A percentile compares a stretch with the other conserved stretches of the same genome.
phyloP scores from a whole-genome alignment of 2,113 vertebrate species.

The Dasyprocta punctata region DNA sequence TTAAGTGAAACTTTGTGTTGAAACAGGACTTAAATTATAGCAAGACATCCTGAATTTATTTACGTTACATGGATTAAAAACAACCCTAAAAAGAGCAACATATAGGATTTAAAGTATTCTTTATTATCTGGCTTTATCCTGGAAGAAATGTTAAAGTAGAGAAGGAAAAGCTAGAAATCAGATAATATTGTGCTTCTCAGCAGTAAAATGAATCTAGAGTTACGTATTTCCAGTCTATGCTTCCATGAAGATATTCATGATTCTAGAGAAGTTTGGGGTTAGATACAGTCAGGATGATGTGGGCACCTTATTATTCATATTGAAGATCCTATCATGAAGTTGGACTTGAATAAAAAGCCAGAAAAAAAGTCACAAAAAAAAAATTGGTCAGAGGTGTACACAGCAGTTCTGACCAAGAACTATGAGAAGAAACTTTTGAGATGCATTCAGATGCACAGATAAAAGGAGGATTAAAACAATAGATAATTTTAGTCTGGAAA shows the following conservation, averaged over 20 bases:
- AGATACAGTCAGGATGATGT: not conserved
- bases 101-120: not conserved
- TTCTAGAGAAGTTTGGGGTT: not conserved
- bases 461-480: not conserved
- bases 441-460: not conserved
- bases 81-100: not conserved
- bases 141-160: not conserved
- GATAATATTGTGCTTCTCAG: not conserved
- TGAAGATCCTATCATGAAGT: not conserved
- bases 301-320: not conserved
- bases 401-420: not conserved
- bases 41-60: not conserved
- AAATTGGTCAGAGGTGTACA: not conserved
- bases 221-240: not conserved
- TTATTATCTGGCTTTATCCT: not conserved
- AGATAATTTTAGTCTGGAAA: not conserved
- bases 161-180: not conserved
- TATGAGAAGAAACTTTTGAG: not conserved
- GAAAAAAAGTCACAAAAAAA: not conserved
- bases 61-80: not conserved
- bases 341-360: not conserved
- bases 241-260: not conserved
- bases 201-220: not conserved
- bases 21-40: not conserved
- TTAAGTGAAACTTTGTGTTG: not conserved